Percentiles rank a stretch among this genome's conserved stretches.
Evolutionary conservation across 2,797 vertebrate species (phyloP).

Genomic region (Acropternis orthonyx): DNA sequence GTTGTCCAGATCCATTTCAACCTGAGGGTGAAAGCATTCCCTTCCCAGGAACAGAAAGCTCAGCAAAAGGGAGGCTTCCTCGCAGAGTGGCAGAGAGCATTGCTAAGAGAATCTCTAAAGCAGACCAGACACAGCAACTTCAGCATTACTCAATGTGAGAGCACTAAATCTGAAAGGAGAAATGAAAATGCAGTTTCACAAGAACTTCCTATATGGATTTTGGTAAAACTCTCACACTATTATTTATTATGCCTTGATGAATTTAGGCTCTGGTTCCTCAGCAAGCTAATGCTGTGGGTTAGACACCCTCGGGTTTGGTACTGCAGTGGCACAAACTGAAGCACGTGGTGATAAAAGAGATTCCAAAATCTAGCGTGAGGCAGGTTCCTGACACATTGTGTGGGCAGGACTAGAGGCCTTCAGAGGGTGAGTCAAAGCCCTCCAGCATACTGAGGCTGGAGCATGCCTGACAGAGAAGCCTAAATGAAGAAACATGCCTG

Average conservation of each 20-base stretch:
- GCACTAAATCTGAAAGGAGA: neutral
- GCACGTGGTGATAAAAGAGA: neutral
- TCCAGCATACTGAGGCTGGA: neutral
- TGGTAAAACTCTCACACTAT: neutral
- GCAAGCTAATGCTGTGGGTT: neutral
- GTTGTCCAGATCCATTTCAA: neutral
- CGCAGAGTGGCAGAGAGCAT: accelerated
- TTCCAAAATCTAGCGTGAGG: neutral
- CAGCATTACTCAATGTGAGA: neutral
- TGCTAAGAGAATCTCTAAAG: neutral
- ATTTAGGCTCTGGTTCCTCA: neutral
- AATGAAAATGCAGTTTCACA: neutral
- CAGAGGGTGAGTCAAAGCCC: neutral
- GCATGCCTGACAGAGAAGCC: neutral
- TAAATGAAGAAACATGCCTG: neutral
- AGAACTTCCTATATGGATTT: neutral
- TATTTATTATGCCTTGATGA: neutral
- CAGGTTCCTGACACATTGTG: neutral
- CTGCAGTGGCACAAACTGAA: neutral
- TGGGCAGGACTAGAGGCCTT: neutral
- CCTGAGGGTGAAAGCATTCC: neutral
- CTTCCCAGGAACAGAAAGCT: neutral
- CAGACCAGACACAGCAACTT: neutral
- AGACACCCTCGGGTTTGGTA: neutral
- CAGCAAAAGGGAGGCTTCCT: neutral